Evolutionary conservation across 2,113 vertebrate species (phyloP).

Genomic region (Indri indri): DNA sequence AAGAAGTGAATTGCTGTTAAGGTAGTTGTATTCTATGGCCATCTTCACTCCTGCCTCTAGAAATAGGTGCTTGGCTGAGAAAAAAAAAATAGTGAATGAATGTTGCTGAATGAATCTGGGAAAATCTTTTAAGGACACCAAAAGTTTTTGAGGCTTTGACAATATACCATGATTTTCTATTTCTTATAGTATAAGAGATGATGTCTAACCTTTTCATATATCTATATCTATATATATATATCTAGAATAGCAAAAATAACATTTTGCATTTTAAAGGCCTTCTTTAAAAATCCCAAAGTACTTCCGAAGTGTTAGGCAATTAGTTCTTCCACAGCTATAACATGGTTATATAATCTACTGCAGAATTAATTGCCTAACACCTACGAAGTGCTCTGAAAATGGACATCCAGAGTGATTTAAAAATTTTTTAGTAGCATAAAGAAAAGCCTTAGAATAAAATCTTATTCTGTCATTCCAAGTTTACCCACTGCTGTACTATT

Average conservation of each 20-base stretch:
- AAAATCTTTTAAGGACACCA: neutral
- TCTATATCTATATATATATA: conserved; percentile 11
- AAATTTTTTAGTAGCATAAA: conserved; percentile 14
- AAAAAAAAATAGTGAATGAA: neutral
- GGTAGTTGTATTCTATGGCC: neutral
- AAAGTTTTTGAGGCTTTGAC: neutral
- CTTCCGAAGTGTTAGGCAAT: neutral
- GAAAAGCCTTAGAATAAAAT: conserved; percentile 34
- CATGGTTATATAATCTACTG: neutral
- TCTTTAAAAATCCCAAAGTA: neutral
- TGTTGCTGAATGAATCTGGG: neutral
- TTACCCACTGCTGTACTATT: neutral
- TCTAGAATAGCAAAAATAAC: conserved; percentile 1
- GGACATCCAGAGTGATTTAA: neutral
- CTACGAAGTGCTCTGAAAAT: neutral
- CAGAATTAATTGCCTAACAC: neutral
- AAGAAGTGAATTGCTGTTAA: neutral
- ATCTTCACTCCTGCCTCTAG: neutral
- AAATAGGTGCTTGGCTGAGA: neutral
- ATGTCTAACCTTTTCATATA: conserved; percentile 15
- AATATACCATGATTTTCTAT: neutral
- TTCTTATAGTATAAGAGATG: neutral
- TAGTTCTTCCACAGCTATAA: conserved; percentile 30
- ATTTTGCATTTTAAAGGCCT: conserved; percentile 44
- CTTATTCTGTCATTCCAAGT: neutral